These are phyloP conservation scores for Shargacucullia verbasci DNA, from an alignment of 2,888 invertebrate genomes.

Conservation along the genomic window DNA sequence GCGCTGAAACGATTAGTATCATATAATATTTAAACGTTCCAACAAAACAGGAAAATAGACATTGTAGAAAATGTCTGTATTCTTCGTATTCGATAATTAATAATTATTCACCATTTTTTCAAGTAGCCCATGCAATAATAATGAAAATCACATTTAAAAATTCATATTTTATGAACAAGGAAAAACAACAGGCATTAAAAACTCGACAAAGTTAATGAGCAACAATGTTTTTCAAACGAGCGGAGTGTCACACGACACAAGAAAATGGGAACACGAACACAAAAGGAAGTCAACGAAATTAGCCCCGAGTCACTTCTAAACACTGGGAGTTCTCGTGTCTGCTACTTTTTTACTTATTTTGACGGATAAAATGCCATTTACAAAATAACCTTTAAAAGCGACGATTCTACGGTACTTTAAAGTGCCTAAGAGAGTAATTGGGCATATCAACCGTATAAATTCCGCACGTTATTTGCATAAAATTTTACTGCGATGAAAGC, in stretches of 20 bases:
- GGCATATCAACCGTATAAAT: conserved; percentile 72
- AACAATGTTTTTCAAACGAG: conserved; percentile 41
- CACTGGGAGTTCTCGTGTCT: conserved; percentile 61
- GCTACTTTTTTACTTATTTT: conserved; percentile 57
- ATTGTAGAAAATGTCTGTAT: too few relatives aligned
- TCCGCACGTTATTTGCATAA: conserved; percentile 70
- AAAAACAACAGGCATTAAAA: conserved; percentile 15
- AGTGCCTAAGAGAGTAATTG: conserved; percentile 71
- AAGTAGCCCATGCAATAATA: not conserved
- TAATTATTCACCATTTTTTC: too few relatives aligned
- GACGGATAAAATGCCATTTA: conserved; percentile 56
- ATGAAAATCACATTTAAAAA: conserved; percentile 3
- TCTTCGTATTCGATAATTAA: too few relatives aligned
- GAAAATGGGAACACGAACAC: conserved; percentile 54
- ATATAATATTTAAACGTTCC: too few relatives aligned
- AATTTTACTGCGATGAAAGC: conserved; percentile 67
- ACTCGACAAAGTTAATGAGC: conserved; percentile 42
- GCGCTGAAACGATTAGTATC: too few relatives aligned
- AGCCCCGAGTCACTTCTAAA: conserved; percentile 60
- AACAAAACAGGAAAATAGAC: too few relatives aligned
- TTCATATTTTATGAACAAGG: conserved; percentile 15
- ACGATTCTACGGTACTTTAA: conserved; percentile 65
- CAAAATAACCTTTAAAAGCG: conserved; percentile 60
- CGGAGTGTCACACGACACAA: conserved; percentile 32
- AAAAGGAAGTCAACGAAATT: conserved; percentile 63